Evolutionary conservation across 2,797 vertebrate genomes (phyloP), one percentile per base, ranked within the genome.

Genomic region (Parotocinclus haroldoi): DNA sequence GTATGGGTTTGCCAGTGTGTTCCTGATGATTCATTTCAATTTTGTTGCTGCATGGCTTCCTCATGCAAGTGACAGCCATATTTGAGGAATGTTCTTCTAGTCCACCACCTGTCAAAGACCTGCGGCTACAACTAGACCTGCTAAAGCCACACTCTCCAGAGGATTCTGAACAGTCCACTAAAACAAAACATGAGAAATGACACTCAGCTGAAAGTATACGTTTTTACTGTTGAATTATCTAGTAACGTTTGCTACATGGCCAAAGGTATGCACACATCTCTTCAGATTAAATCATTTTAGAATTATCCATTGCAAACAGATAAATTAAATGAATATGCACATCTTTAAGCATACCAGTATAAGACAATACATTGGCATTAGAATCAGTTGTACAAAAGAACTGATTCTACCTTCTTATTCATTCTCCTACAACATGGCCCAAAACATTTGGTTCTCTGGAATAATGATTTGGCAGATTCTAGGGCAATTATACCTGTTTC

Each of bases 61-160:
- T 83, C 49, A 71, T 44, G n/a, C 44, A 51, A 40, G 4, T 12
- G 66, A 12, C 10, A 9, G 56, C 18, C 12, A 50, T 10, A 14
- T 85, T 63, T 0, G 82, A 82, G 16, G 80, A 66, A 3, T 51
- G n/a, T 56, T 87, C 85, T 51, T 90, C 89, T 51, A 46, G 71
- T 19, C 88, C 88, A 75, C 81, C 85, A 54, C 83, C 83, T 0
- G 75, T 37, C 51, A 83, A 78, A 1, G 86, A 90, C 17, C 79
- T 85, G 70, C 77, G 88, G 69, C 87, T 89, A 73, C 85, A 84
- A 45, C 86, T 78, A 18, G 86, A 91, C 46, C 86, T 89, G 80
- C 91, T 92, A 75, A 90, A 86, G 53, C 88, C 88, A 10, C 88
- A 90, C n/a, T 90, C 91, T 4, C 86, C 88, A 0, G 91, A 92